These are phyloP conservation scores for Shargacucullia verbasci DNA, from an alignment of 2,888 invertebrate species.

Conservation along the genomic window DNA sequence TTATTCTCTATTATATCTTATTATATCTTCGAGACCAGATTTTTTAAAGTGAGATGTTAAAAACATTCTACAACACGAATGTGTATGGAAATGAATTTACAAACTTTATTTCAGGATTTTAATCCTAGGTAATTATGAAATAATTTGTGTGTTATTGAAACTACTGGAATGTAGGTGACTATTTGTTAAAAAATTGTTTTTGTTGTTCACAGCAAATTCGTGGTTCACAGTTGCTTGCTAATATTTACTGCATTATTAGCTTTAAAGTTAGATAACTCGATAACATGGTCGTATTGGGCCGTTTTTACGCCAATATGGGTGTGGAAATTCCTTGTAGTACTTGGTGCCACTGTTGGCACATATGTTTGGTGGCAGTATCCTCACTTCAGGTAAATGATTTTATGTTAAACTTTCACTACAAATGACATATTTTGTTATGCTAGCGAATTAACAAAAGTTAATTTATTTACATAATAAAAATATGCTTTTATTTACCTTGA, in stretches of 20 bases:
- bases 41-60: slow-evolving; percentile 68
- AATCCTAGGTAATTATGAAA: slow-evolving; percentile 93
- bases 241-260: slow-evolving; percentile 97
- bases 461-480: too few relatives aligned
- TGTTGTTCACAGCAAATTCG: slow-evolving; percentile 95
- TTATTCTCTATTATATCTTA: too few relatives aligned
- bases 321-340: slow-evolving; percentile 97
- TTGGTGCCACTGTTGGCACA: slow-evolving; percentile 97
- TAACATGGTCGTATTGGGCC: slow-evolving; percentile 98
- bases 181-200: slow-evolving; percentile 52
- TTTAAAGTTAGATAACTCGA: slow-evolving; percentile 95
- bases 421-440: too few relatives aligned
- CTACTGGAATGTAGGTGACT: slow-evolving; percentile 34
- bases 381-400: slow-evolving; percentile 93
- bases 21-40: slow-evolving; percentile 35
- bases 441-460: too few relatives aligned
- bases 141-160: slow-evolving; percentile 39
- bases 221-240: slow-evolving; percentile 97
- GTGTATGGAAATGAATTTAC: slow-evolving; percentile 94
- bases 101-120: slow-evolving; percentile 96
- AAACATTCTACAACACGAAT: slow-evolving; percentile 67
- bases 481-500: too few relatives aligned
- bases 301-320: slow-evolving; percentile 99
- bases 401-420: background rate
- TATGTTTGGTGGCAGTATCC: slow-evolving; percentile 99